Evolutionary conservation across 2,888 invertebrate genomes (phyloP).

Genomic region (Boloria selene): DNA sequence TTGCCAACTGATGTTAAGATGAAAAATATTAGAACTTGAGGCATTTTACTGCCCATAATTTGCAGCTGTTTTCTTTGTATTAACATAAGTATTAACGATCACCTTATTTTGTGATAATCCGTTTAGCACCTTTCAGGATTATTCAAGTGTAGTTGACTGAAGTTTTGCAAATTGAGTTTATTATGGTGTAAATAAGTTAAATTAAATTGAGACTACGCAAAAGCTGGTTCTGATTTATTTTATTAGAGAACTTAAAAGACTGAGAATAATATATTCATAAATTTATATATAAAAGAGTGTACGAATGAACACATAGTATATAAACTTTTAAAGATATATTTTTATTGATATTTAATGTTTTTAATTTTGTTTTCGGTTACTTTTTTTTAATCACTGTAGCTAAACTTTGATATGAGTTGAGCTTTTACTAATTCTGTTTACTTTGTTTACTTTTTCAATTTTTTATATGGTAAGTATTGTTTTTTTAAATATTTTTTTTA

Average conservation of each 20-base stretch:
- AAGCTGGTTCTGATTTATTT: slow-evolving; percentile 1
- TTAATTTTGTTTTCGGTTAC: too few species aligned
- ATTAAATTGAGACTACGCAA: not conserved
- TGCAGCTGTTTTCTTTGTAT: slow-evolving; percentile 12
- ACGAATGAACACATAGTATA: not conserved
- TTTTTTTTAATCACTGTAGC: too few species aligned
- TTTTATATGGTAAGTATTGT: too few species aligned
- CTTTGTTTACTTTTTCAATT: too few species aligned
- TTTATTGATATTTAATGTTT: too few species aligned
- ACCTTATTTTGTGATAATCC: not conserved
- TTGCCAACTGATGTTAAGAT: not conserved
- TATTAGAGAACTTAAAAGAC: slow-evolving; percentile 2
- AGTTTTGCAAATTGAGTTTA: not conserved
- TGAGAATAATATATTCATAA: not conserved
- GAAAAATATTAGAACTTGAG: slow-evolving; percentile 17
- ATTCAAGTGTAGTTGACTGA: not conserved
- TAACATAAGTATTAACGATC: not conserved
- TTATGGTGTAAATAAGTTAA: not conserved
- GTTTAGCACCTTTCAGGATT: not conserved
- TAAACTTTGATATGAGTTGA: too few species aligned
- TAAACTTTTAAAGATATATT: too few species aligned
- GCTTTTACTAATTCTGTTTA: too few species aligned
- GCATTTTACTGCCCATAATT: slow-evolving; percentile 21
- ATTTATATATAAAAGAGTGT: not conserved
- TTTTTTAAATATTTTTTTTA: too few species aligned